Evolutionary conservation across 2,888 invertebrate genomes (phyloP), one percentile per base, ranked within the genome.

Genomic region (Aromia moschata): DNA sequence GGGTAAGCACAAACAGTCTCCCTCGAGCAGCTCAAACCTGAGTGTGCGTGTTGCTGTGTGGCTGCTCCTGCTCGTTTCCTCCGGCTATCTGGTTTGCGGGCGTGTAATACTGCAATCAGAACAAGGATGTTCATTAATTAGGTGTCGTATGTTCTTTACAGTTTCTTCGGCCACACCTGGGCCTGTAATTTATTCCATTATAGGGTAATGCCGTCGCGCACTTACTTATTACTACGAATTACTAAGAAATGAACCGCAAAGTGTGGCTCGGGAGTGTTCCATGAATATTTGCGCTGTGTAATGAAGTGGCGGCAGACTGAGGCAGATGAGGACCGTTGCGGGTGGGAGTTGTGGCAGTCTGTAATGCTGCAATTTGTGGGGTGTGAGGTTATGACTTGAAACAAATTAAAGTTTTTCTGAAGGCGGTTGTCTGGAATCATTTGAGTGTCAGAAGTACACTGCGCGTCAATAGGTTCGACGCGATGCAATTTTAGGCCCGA

Each of bases 31-130:
- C 20, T 49, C 90, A 93, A 83, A 93, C 93, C 80, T 93, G 93
- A 69, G 92, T 92, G 80, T 93, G 92, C 14, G 89, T 92, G 80
- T 91, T 92, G 82, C 91, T 90, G 82, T 92, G 92, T 56, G 92
- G 86, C 65, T 89, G 88, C 73, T 93, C 93, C 73, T 84, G 85
- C 74, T 89, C 89, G 67, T 85, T 83, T 43, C 85, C 84, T 74
- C 89, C 86, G 70, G 81, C 84, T 74, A 92, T 89, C 82, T 92
- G 92, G 74, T 88, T 89, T 70, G 91, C 90, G 53, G 92, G 88
- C 45, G 92, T 87, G 83, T 93, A 93, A 79, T 93, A 93, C 92
- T 93, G 89, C 68, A 90, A 60, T 55, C 37, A 64, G 40, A 60
- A 55, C 37, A n/a, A n/a, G n/a, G 31, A 38, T 5, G 41, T 43